Conservation (phyloP, 2,888 invertebrate species). For the Tineola bisselliella region DNA sequence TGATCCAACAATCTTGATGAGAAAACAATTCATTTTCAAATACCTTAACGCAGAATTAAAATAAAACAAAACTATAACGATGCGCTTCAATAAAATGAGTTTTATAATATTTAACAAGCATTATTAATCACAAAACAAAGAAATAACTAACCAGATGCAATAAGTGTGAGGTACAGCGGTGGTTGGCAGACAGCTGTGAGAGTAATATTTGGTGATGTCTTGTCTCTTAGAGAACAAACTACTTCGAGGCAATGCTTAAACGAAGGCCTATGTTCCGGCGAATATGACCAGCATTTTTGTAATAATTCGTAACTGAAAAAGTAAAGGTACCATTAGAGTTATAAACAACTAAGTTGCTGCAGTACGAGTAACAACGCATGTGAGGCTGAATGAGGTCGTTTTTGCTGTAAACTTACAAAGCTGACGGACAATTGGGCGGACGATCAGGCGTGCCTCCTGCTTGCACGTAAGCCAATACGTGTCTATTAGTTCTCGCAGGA, state of each 20-base stretch:
- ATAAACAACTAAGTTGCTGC: too few species aligned
- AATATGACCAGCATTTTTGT: slow-evolving; percentile 88
- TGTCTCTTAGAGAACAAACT: slow-evolving; percentile 50
- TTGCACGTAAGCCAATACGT: slow-evolving; percentile 90
- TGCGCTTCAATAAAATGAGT: too few species aligned
- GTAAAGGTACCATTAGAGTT: too few species aligned
- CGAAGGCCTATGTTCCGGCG: slow-evolving; percentile 84
- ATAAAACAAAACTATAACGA: too few species aligned
- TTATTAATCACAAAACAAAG: too few species aligned
- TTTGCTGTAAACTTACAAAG: slow-evolving; percentile 72
- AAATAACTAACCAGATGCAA: slow-evolving; percentile 52
- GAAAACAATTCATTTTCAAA: too few species aligned
- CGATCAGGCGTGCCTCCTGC: slow-evolving; percentile 86
- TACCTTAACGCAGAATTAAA: too few species aligned
- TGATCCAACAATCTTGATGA: too few species aligned
- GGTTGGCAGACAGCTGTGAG: slow-evolving; percentile 30
- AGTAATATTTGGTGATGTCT: slow-evolving; percentile 39
- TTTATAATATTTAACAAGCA: too few species aligned
- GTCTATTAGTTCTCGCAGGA: slow-evolving; percentile 90
- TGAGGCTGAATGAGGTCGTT: too few species aligned
- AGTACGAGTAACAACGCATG: too few species aligned
- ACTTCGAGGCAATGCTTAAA: slow-evolving; percentile 83
- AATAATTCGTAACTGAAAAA: slow-evolving; percentile 80
- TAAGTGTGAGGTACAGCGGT: slow-evolving; percentile 53
- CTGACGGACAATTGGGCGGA: slow-evolving; percentile 85